A percentile compares a stretch with the other conserved stretches of the same genome.
Conservation (phyloP, 2,888 invertebrate genomes). For the Laothoe populi region DNA sequence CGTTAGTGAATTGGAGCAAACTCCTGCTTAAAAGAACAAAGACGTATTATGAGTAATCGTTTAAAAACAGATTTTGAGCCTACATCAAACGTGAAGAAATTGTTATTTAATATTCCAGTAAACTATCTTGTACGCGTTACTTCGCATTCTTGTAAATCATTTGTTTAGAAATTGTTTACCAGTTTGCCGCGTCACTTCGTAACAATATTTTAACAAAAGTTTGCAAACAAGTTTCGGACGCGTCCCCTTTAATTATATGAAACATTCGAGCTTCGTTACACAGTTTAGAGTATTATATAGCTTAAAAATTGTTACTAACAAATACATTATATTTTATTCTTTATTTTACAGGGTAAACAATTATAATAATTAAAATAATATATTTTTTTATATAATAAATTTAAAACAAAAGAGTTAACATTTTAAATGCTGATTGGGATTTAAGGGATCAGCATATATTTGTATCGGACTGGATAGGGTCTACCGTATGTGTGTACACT, state of each 20-base stretch:
- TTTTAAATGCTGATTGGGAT: too few species aligned
- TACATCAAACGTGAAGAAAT: not conserved
- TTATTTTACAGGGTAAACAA: not conserved
- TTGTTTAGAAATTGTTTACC: conserved; percentile 47
- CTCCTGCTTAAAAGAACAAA: not conserved
- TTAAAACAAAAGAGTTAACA: too few species aligned
- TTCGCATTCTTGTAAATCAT: conserved; percentile 44
- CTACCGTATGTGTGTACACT: too few species aligned
- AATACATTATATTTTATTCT: not conserved
- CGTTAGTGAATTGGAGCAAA: not conserved
- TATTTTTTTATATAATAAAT: too few species aligned
- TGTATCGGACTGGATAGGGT: too few species aligned
- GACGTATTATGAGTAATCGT: not conserved
- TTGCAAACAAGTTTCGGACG: conserved; percentile 54
- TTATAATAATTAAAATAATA: not conserved
- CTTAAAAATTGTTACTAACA: not conserved
- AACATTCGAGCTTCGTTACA: conserved; percentile 49
- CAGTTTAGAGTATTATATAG: conserved; percentile 35
- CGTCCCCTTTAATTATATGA: conserved; percentile 63
- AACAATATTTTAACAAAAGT: conserved; percentile 56
- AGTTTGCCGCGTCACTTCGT: conserved; percentile 37
- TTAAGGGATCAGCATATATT: too few species aligned
- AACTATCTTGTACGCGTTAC: conserved; percentile 37
- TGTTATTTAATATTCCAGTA: conserved; percentile 24
- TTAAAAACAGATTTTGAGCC: not conserved